These are phyloP conservation scores for Tromatobia lineatoria DNA, from an alignment of 2,888 invertebrate species.

Conservation along the genomic window DNA sequence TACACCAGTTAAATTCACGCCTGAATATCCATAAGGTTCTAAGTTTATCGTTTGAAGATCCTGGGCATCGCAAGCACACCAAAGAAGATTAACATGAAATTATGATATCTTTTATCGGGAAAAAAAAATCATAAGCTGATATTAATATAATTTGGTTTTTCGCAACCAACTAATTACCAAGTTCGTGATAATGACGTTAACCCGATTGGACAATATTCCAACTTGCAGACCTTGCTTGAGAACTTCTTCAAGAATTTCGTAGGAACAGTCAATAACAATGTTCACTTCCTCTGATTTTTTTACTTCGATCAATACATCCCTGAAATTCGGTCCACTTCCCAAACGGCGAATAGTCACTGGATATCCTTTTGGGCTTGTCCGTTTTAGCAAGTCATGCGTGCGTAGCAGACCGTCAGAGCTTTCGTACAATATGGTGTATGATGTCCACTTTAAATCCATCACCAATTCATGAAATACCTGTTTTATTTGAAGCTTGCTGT, in stretches of 20 bases:
- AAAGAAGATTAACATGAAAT: conserved; percentile 85
- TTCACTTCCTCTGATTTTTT: conserved; percentile 90
- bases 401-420: conserved; percentile 90
- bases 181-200: conserved; percentile 92
- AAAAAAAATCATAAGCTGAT: conserved; percentile 84
- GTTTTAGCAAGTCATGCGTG: conserved; percentile 90
- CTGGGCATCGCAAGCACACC: conserved; percentile 82
- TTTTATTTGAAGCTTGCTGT: conserved; percentile 47
- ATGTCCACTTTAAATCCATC: conserved; percentile 91
- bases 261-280: conserved; percentile 91
- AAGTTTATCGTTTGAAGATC: conserved; percentile 94
- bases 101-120: not conserved
- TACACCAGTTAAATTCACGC: conserved; percentile 93
- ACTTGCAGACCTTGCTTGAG: conserved; percentile 93
- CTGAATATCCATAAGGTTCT: conserved; percentile 91
- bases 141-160: not conserved
- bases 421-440: conserved; percentile 95
- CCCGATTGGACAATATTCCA: conserved; percentile 92
- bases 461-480: conserved; percentile 90
- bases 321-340: conserved; percentile 88
- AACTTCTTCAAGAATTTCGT: conserved; percentile 87
- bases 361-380: conserved; percentile 88
- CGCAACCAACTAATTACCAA: conserved; percentile 86
- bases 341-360: conserved; percentile 89
- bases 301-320: conserved; percentile 88